phyloP scores from a whole-genome alignment of 2,113 vertebrate species.

The Caranx melampygus region DNA sequence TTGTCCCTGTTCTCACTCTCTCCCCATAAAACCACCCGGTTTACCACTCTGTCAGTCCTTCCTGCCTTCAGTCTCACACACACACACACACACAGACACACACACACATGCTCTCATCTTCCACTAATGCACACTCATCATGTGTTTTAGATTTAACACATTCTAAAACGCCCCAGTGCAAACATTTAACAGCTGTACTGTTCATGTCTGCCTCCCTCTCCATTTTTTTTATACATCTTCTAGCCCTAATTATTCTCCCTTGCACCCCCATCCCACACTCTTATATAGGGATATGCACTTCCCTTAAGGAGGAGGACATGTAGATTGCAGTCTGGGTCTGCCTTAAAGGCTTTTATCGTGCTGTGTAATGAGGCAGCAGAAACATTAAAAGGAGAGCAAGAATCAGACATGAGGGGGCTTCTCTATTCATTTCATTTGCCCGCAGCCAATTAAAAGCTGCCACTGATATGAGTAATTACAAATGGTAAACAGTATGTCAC shows the following conservation, averaged over 20 bases:
- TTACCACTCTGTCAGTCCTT: slow-evolving; percentile 36
- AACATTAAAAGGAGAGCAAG: not conserved
- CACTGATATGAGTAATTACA: not conserved
- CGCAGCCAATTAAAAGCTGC: slow-evolving; percentile 1
- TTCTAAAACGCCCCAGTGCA: slow-evolving; percentile 72
- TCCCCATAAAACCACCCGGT: slow-evolving; percentile 43
- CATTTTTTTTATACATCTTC: slow-evolving; percentile 54
- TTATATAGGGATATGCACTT: slow-evolving; percentile 57
- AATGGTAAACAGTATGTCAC: not conserved
- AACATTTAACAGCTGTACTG: slow-evolving; percentile 75
- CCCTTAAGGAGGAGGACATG: slow-evolving; percentile 54
- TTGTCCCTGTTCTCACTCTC: slow-evolving; percentile 34
- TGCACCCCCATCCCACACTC: slow-evolving; percentile 39
- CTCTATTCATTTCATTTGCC: slow-evolving; percentile 6
- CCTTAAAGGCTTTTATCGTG: slow-evolving; percentile 40
- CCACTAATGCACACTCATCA: slow-evolving; percentile 65
- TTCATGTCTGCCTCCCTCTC: slow-evolving; percentile 53
- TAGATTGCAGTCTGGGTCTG: not conserved
- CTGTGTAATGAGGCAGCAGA: slow-evolving; percentile 8
- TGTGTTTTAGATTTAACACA: slow-evolving; percentile 81
- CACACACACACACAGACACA: slow-evolving; percentile 6
- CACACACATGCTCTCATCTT: slow-evolving; percentile 36
- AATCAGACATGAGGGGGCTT: not conserved
- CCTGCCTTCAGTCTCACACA: not conserved
- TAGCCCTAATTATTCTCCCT: slow-evolving; percentile 69